Base-by-base conservation (phyloP, 2,888 invertebrate species). In the Augochlorella aurata region DNA sequence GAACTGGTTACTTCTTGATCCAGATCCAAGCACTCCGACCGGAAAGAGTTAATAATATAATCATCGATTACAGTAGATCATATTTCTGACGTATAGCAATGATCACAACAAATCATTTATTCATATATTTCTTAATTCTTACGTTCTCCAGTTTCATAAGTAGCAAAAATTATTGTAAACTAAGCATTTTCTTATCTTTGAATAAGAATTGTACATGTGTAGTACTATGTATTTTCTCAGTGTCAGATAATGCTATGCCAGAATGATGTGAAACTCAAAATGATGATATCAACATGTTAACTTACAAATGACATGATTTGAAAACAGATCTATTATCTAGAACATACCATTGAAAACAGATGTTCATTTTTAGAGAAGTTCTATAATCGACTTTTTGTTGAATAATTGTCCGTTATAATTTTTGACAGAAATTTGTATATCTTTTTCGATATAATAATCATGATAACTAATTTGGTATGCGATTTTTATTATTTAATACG, bases 321-420 rank as follows among this genome's bases (percentile, higher is more conserved):
- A 49, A 38, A 44, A 44, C 24, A 63, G 24, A 24, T 45, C 29
- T 71, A 12, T 16, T 67, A 50, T 14, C 21, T 49, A 68, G 47
- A 45, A 58, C 24, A 24, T 24, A 10, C 14, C 9, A 44, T 2
- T 14, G 18, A 45, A 16, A 16, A 38, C 24, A 52, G 38, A 38
- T 49, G 54, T 44, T 21, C 12, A 58, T 50, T 79, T 75, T 10
- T 16, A 18, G 63, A 75, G 52, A 45, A 44, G 21, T 45, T 14
- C 18, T 18, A 73, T 58, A 44, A 45, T 86, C 79, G 74, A 81
- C 83, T 52, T 47, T 63, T 12, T 29, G 12, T 69, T 18, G 49
- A 45, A 14, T 66, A 58, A 66, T 79, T 9, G 38, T 38, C 16
- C 44, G 54, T 58, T 21, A 12, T 21, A 21, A 24, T 54, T 12